Percentiles rank a stretch among this genome's conserved stretches.
These are phyloP conservation scores for Novumbra hubbsi DNA, from an alignment of 2,797 vertebrate genomes.

Conservation along the genomic window DNA sequence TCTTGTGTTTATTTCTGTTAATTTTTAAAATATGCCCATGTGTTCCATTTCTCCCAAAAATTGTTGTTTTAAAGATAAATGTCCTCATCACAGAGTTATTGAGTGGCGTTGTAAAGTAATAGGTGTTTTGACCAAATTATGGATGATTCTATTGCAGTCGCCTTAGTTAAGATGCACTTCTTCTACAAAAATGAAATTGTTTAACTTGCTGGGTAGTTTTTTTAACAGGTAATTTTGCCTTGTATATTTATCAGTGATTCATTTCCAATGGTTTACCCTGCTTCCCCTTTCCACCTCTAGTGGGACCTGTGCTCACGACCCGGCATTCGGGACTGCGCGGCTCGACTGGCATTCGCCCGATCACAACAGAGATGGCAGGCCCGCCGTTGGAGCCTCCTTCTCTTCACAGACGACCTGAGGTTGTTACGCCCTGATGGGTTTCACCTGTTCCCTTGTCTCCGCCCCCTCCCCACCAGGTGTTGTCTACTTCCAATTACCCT, in stretches of 20 bases:
- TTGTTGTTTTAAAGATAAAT: no score
- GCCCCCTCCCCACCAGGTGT: no score
- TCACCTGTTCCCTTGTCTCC: no score
- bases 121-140: constrained; percentile 37
- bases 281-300: constrained; percentile 35
- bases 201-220: neutral
- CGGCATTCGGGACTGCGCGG: constrained; percentile 18
- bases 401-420: no score
- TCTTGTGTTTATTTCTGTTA: no score
- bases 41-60: no score
- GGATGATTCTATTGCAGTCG: constrained; percentile 51
- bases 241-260: constrained; percentile 4
- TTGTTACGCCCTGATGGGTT: no score
- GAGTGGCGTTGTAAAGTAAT: constrained; percentile 50
- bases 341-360: no score
- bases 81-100: constrained; percentile 32
- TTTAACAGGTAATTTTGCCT: neutral
- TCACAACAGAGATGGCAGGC: no score
- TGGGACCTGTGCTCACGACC: constrained; percentile 19
- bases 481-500: no score
- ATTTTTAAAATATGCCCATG: no score
- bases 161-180: neutral
- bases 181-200: neutral
- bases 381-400: no score
- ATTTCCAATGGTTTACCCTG: constrained; percentile 1